These are phyloP conservation scores for Epizoanthus rinbou DNA, from an alignment of 92 coral and sea anemone species.

Conservation along the genomic window DNA sequence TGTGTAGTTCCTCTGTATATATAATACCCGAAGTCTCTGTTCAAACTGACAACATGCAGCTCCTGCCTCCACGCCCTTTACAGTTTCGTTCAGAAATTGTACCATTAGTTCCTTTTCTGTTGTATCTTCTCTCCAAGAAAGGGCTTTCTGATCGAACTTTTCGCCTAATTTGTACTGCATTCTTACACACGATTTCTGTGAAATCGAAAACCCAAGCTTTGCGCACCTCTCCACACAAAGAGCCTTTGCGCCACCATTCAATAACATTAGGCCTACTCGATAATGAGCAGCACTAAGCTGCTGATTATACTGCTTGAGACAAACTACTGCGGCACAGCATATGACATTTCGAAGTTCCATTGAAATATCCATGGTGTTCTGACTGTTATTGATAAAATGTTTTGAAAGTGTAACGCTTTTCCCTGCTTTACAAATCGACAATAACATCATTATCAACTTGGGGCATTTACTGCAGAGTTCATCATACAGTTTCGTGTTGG, in stretches of 20 bases:
- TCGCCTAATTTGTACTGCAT: conserved; percentile 54
- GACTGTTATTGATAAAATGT: conserved; percentile 6
- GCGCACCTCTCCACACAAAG: conserved; percentile 40
- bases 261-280: conserved; percentile 34
- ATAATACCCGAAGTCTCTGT: not conserved
- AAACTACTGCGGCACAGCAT: conserved; percentile 29
- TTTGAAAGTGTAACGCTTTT: conserved; percentile 23
- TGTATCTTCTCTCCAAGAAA: conserved; percentile 42
- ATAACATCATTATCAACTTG: conserved; percentile 6
- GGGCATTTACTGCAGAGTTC: conserved; percentile 47
- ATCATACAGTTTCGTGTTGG: conserved; percentile 12
- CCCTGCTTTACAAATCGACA: conserved; percentile 29
- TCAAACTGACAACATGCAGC: not conserved
- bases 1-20: not conserved
- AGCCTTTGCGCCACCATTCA: conserved; percentile 54
- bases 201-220: conserved; percentile 29
- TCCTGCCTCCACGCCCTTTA: not conserved
- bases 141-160: not conserved
- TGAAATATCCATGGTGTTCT: conserved; percentile 3
- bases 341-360: conserved; percentile 35
- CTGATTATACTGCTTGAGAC: conserved; percentile 43
- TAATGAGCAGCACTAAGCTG: conserved; percentile 38
- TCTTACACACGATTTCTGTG: conserved; percentile 46
- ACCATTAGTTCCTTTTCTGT: conserved; percentile 17
- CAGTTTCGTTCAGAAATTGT: conserved; percentile 33